phyloP scores from a whole-genome alignment of 2,797 vertebrate species.

The Coendou prehensilis region DNA sequence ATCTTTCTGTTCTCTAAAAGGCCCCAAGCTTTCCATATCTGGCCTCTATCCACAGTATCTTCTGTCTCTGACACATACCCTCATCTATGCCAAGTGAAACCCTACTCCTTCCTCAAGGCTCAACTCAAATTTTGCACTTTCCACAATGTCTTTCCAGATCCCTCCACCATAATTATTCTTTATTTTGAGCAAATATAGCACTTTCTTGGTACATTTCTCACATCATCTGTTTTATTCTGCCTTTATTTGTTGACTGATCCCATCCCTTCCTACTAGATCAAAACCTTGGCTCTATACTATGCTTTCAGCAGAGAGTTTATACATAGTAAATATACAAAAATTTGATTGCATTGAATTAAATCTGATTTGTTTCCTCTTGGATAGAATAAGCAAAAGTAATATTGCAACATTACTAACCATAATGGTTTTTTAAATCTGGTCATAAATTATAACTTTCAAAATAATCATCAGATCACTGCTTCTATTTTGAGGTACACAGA shows the following conservation, averaged over 20 bases:
- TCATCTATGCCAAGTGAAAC: not conserved
- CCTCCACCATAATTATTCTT: not conserved
- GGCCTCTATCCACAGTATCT: not conserved
- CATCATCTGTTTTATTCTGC: slow-evolving; percentile 22
- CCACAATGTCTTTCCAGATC: slow-evolving; percentile 39
- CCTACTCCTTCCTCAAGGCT: not conserved
- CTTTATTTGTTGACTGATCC: not conserved
- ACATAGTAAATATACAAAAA: slow-evolving; percentile 37
- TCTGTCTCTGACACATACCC: not conserved
- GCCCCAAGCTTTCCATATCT: not conserved
- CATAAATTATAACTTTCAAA: slow-evolving; percentile 31
- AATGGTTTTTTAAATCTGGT: not conserved
- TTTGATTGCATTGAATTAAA: slow-evolving; percentile 25
- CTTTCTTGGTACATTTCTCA: slow-evolving; percentile 16
- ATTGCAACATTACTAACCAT: not conserved
- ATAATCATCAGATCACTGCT: not conserved
- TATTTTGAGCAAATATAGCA: slow-evolving; percentile 6
- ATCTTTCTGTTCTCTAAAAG: slow-evolving; percentile 26
- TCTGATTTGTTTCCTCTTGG: slow-evolving; percentile 1
- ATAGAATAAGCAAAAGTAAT: slow-evolving; percentile 38
- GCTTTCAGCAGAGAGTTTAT: not conserved
- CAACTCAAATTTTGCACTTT: not conserved
- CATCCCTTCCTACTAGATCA: not conserved
- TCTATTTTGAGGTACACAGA: slow-evolving; percentile 22
- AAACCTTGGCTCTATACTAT: not conserved